Base-by-base conservation (phyloP, 2,113 vertebrate genomes). In the Penelope pileata region DNA sequence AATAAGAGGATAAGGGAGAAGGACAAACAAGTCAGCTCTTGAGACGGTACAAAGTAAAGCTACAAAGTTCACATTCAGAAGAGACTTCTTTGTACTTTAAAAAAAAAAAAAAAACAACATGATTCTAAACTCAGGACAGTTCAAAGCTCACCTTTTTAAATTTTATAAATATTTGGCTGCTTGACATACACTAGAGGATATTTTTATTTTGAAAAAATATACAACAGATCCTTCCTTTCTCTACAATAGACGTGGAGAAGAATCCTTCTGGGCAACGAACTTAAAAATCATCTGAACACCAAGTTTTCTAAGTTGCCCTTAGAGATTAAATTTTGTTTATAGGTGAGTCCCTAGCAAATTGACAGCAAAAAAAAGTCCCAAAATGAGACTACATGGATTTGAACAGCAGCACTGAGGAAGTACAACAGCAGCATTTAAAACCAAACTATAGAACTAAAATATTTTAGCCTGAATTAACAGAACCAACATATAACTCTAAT, bases 381-480 rank as follows among this genome's bases (percentile, higher is more conserved):
- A 69, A 80, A 10, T 67, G 3, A 64, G 27, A 48, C 11, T 45
- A 70, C 0, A 2, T 6, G 7, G 21, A 70, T 66, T 11, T 62
- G 56, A 84, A 70, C 45, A 67, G 1, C 16, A 68, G 51, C 17
- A 77, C n/a, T 32, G 21, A 78, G 42, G 70, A 81, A 30, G 36
- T 0, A 0, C 3, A 72, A 5, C 4, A 43, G 21, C 22, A 59
- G 22, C 22, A 72, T 13, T 48, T 10, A 22, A 62, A 88, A 7
- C 15, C 36, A 66, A 81, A 45, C 17, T 27, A 27, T 29, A 36
- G 47, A 7, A 56, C 18, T 27, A 82, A 19, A 76, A 72, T 12
- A 5, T n/a, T 54, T 75, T 27, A 72, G 51, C 45, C 17, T 12
- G 3, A 83, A 76, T 43, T 47, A 75, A 56, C 6, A 83, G 12